A percentile compares a stretch with the other conserved stretches of the same genome.
These are phyloP conservation scores for Trochalopteron elliotii DNA, from an alignment of 2,113 vertebrate genomes.

Conservation along the genomic window DNA sequence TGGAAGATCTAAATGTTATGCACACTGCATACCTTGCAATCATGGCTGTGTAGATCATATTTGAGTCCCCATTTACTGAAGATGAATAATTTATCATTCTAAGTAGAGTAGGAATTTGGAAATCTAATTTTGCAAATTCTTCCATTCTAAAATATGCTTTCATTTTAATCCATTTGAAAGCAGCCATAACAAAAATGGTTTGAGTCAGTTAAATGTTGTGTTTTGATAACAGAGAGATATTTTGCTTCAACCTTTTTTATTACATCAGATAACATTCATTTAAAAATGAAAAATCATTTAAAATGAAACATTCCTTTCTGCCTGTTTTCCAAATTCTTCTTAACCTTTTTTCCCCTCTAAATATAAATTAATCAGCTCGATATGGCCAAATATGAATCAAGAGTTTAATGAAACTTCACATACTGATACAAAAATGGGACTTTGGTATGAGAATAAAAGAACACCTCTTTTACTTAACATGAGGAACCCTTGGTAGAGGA, in stretches of 20 bases:
- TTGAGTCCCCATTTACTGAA: background rate
- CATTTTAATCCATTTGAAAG: conserved; percentile 3
- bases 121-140: conserved; percentile 22
- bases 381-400: background rate
- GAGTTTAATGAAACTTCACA: background rate
- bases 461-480: background rate
- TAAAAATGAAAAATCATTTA: conserved; percentile 41
- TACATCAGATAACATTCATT: conserved; percentile 35
- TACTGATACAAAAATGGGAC: background rate
- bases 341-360: background rate
- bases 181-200: conserved; percentile 54
- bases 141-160: conserved; percentile 28
- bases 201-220: conserved; percentile 13
- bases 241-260: conserved; percentile 44
- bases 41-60: background rate
- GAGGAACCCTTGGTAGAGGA: background rate
- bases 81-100: background rate
- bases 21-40: background rate
- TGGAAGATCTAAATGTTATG: background rate
- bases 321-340: background rate
- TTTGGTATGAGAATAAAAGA: background rate
- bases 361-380: background rate
- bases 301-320: conserved; percentile 42
- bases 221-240: conserved; percentile 46
- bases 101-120: conserved; percentile 3